Evolutionary conservation across 2,888 invertebrate species (phyloP).

Genomic region (Aspidiotus rigidus): DNA sequence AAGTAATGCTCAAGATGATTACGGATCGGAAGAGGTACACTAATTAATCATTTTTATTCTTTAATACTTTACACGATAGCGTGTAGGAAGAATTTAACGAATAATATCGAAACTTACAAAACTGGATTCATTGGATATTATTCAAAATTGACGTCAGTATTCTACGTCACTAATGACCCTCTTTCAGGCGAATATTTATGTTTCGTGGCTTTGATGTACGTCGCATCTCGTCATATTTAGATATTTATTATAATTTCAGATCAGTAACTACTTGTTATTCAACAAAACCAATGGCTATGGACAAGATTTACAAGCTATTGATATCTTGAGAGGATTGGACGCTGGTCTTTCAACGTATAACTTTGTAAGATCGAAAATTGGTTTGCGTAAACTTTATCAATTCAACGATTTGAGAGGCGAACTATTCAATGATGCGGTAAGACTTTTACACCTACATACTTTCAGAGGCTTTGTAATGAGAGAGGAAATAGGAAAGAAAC

Average conservation of each 20-base stretch:
- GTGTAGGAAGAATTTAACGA: too few relatives aligned
- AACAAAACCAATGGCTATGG: not conserved
- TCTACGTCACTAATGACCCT: too few relatives aligned
- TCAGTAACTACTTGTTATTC: not conserved
- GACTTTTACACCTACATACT: too few relatives aligned
- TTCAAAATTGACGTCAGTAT: too few relatives aligned
- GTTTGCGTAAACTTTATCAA: not conserved
- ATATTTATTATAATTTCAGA: not conserved
- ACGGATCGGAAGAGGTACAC: not conserved
- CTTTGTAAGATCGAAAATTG: not conserved
- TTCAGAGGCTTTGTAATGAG: too few relatives aligned
- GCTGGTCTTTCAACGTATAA: not conserved
- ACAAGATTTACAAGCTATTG: not conserved
- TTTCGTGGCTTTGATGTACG: too few relatives aligned
- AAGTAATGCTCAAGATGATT: slow-evolving; percentile 21
- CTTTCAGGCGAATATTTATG: too few relatives aligned
- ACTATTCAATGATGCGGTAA: not conserved
- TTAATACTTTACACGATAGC: too few relatives aligned
- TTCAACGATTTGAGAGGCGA: not conserved
- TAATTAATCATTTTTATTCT: too few relatives aligned
- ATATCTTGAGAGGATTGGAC: not conserved
- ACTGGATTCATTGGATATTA: too few relatives aligned
- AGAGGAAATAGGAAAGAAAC: too few relatives aligned
- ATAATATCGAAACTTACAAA: too few relatives aligned
- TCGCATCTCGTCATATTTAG: not conserved